These are phyloP conservation scores for Steinernema feltiae DNA, from an alignment of 1,140 invertebrate genomes.

Conservation along the genomic window DNA sequence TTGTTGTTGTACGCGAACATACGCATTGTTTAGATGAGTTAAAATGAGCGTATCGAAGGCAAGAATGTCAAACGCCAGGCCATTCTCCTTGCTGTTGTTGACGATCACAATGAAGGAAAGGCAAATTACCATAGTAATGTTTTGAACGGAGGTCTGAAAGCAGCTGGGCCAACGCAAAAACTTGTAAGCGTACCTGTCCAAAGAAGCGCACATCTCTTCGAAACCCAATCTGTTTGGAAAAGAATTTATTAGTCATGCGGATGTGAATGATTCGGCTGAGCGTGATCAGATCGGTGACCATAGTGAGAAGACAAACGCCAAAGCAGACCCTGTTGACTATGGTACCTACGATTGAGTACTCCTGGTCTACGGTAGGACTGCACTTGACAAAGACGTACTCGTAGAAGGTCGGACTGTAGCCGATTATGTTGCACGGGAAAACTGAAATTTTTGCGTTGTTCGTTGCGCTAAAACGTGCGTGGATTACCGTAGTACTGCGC, in stretches of 20 bases:
- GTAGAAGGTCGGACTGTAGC: neutral
- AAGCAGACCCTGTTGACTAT: neutral
- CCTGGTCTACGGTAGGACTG: neutral
- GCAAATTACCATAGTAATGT: neutral
- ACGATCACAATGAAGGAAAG: neutral
- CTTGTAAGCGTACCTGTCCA: neutral
- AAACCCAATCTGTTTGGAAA: neutral
- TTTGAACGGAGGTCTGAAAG: neutral
- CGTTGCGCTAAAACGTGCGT: neutral
- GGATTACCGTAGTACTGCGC: neutral
- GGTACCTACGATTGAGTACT: neutral
- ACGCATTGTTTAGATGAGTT: neutral
- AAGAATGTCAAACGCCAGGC: neutral
- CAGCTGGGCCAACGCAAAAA: neutral
- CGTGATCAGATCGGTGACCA: neutral
- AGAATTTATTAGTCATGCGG: neutral
- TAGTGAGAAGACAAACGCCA: neutral
- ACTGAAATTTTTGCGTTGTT: no score
- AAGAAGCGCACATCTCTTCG: neutral
- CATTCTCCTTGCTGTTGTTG: neutral
- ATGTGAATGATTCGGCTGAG: neutral
- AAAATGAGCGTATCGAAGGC: neutral
- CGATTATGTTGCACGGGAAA: neutral
- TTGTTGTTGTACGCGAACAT: neutral
- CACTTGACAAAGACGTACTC: constrained; percentile 10